Evolutionary conservation across 2,888 invertebrate genomes (phyloP), one percentile per base, ranked within the genome.

Genomic region (Conistra vaccinii): DNA sequence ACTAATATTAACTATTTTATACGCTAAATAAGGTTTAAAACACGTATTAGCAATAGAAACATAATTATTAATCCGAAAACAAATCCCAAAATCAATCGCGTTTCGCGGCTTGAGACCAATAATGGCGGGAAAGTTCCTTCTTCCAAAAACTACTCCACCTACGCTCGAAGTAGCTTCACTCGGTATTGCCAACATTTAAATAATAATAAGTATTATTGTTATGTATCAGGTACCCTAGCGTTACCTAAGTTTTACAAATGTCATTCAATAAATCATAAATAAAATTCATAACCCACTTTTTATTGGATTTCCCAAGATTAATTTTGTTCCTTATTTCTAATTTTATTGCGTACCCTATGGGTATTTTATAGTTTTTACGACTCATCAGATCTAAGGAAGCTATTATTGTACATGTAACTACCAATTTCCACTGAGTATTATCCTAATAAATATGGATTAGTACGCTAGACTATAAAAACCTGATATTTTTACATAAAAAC

Each of bases 331-430:
- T 48, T 29, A n/a, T 51, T 32, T 57, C 23, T 26, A 26, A 45
- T 66, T n/a, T 26, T 20, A 58, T 29, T 7, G 6, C 4, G 2
- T 48, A 23, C 6, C 7, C n/a, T 42, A 51, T 29, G 48, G 32
- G 48, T 78, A 67, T 55, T 66, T 65, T 45, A 58, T 32, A 48
- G 45, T 69, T 77, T 77, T 79, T 78, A 53, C 53, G 35, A 26
- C 23, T 68, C 42, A 80, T 68, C 57, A 10, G 45, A 73, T 9
- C 26, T 39, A 35, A 67, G 53, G 67, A 80, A 80, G 67, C 57
- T 62, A 67, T 78, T 78, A 74, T 39, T 42, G 60, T 23, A 63
- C 12, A 58, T 58, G 29, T 57, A 80, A 58, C 75, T 58, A 12
- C 42, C 26, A 58, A 81, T 80, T 67, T 45, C 39, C 60, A 53